These are phyloP conservation scores for Poecilia gillii DNA, from an alignment of 2,797 vertebrate genomes.

Conservation along the genomic window DNA sequence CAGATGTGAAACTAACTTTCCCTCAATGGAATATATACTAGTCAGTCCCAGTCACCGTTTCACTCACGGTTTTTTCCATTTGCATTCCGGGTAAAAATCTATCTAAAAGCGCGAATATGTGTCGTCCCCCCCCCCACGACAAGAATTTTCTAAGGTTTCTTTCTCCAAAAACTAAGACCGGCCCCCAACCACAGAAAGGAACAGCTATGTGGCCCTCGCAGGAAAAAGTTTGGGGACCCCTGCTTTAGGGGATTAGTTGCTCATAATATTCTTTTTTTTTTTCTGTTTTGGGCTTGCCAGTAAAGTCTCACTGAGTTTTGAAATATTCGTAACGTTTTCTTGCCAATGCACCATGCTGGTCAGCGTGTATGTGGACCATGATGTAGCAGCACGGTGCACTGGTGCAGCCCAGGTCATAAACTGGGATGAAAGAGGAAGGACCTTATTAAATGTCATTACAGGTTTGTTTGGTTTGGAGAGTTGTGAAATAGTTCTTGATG, in stretches of 20 bases:
- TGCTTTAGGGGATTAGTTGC: conserved; percentile 30
- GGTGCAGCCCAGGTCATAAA: conserved; percentile 28
- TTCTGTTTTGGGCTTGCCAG: conserved; percentile 13
- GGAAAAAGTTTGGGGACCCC: no score
- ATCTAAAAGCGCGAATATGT: no score
- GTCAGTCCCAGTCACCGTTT: no score
- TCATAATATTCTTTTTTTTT: conserved; percentile 34
- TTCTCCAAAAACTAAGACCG: no score
- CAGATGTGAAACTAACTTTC: no score
- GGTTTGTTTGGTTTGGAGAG: conserved; percentile 48
- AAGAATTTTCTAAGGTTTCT: no score
- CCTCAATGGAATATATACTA: no score
- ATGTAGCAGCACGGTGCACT: conserved; percentile 59
- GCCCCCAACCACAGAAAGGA: no score
- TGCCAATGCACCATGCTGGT: conserved; percentile 35
- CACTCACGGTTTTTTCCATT: no score
- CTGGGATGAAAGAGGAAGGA: conserved; percentile 51
- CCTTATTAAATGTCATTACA: conserved; percentile 48
- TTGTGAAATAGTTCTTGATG: conserved; percentile 47
- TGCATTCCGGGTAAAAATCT: no score
- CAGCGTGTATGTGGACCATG: conserved; percentile 56
- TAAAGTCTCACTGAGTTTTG: conserved; percentile 20
- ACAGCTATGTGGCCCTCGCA: no score
- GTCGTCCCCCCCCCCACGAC: no score
- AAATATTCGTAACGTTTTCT: conserved; percentile 37